Evolutionary conservation across 2,888 invertebrate genomes (phyloP), one percentile per base, ranked within the genome.

Genomic region (Girardia tigrina): DNA sequence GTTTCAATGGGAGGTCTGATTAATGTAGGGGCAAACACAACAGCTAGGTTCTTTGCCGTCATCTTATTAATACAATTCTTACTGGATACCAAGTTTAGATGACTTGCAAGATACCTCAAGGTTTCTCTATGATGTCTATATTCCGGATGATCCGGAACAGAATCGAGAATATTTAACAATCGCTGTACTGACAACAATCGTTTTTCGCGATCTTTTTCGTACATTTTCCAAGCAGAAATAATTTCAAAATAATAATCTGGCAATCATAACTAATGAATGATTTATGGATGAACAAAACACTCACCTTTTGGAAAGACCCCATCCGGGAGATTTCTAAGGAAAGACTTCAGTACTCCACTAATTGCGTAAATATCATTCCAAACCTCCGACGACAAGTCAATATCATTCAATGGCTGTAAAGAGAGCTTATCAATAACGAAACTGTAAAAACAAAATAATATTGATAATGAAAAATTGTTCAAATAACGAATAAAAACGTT

Each of bases 141-240:
- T 73, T 75, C 72, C 42, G 75, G 75, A 75, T 75, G 75, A 26
- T 75, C 36, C n/a, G 75, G 72, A 26, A 74, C 29, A 20, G 42
- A 71, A 27, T 75, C 75, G 26, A 75, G 74, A 29, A 75, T 75
- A 27, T 73, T 69, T n/a, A 75, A 73, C 20, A 75, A 36, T n/a
- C 75, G 29, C 20, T 75, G 75, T 23, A 75, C 29, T n/a, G 71
- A 73, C 75, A 75, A 74, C 28, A 75, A 56, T 26, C 56, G 42
- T 28, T 56, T 42, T 74, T 74, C 74, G 16, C 74, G 42, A 56
- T 56, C 56, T 26, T 56, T 56, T 16, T 56, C 56, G 56, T 56
- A 56, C 56, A 56, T 56, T 56, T 56, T 56, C 56, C 56, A 56
- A 12, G 56, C 56, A 56, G 56, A 56, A 56, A 56, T 56, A 20